phyloP scores from a whole-genome alignment of 2,797 vertebrate species.

The Carapus acus region DNA sequence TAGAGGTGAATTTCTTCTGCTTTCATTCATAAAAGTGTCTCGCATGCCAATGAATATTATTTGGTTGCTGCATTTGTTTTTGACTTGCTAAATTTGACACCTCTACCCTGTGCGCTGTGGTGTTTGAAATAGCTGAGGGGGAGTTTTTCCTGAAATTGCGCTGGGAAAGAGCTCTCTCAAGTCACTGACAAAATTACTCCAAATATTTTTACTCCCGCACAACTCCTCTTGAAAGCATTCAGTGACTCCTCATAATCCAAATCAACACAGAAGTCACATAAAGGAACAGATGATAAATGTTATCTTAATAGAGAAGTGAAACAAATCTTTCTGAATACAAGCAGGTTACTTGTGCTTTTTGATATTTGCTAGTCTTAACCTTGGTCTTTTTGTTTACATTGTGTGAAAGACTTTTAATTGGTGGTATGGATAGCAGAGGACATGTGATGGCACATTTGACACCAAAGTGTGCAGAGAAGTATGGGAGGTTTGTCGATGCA shows the following conservation, averaged over 20 bases:
- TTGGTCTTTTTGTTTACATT: slow-evolving; percentile 3
- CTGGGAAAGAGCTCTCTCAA: neutral
- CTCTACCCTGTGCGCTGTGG: slow-evolving; percentile 13
- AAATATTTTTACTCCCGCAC: slow-evolving; percentile 13
- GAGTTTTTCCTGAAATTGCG: slow-evolving; percentile 13
- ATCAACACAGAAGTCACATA: neutral
- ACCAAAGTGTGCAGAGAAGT: too few relatives aligned
- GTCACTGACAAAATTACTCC: slow-evolving; percentile 8
- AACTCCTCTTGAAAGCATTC: slow-evolving; percentile 8
- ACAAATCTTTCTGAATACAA: slow-evolving; percentile 2
- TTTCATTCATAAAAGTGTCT: slow-evolving; percentile 1
- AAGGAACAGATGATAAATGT: neutral
- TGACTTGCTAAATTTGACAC: slow-evolving; percentile 19
- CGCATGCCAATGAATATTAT: neutral
- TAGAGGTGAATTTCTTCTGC: slow-evolving; percentile 7
- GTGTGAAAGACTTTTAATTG: too few relatives aligned
- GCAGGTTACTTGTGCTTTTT: neutral
- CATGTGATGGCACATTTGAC: too few relatives aligned
- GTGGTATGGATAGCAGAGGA: too few relatives aligned
- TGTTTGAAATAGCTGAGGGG: slow-evolving; percentile 11
- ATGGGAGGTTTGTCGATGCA: too few relatives aligned
- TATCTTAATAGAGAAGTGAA: neutral
- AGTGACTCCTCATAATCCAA: slow-evolving; percentile 22
- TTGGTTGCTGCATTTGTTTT: slow-evolving; percentile 28
- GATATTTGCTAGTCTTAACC: slow-evolving; percentile 6